Evolutionary conservation across 2,888 invertebrate species (phyloP).

Genomic region (Meiosimyza platycephala): DNA sequence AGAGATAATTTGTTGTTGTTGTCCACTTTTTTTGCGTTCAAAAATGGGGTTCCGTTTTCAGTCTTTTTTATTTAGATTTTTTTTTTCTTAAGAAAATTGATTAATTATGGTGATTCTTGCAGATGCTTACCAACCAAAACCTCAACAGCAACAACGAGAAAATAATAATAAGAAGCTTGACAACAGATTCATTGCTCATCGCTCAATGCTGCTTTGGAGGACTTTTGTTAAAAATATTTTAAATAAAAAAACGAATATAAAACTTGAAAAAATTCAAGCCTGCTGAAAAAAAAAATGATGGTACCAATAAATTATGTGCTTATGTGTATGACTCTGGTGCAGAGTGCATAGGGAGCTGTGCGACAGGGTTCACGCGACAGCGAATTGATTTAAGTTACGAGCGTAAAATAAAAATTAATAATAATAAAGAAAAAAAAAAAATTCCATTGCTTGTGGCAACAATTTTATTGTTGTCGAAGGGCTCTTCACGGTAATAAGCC

Average conservation of each 20-base stretch:
- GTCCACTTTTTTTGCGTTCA: not conserved
- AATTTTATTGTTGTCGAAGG: not conserved
- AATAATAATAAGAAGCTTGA: not conserved
- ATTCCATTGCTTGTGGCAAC: not conserved
- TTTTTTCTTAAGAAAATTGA: slow-evolving; percentile 29
- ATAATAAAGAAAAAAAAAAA: not conserved
- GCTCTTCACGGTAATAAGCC: not conserved
- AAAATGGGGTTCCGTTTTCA: not conserved
- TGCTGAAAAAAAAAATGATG: not conserved
- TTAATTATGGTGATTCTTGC: slow-evolving; percentile 30
- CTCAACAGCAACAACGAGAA: slow-evolving; percentile 7
- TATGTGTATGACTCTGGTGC: not conserved
- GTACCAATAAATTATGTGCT: slow-evolving; percentile 8
- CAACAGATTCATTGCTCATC: not conserved
- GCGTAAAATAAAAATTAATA: slow-evolving; percentile 7
- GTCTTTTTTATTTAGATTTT: no score
- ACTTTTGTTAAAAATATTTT: not conserved
- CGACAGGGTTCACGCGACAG: slow-evolving; percentile 18
- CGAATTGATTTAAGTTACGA: slow-evolving; percentile 31
- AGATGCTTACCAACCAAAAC: not conserved
- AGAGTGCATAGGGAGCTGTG: not conserved
- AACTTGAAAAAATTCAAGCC: not conserved
- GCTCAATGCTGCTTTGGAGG: not conserved
- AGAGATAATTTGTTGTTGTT: slow-evolving; percentile 37
- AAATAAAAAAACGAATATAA: slow-evolving; percentile 3